Conservation (phyloP, 2,888 invertebrate species). For the Leucoptera coffeella region DNA sequence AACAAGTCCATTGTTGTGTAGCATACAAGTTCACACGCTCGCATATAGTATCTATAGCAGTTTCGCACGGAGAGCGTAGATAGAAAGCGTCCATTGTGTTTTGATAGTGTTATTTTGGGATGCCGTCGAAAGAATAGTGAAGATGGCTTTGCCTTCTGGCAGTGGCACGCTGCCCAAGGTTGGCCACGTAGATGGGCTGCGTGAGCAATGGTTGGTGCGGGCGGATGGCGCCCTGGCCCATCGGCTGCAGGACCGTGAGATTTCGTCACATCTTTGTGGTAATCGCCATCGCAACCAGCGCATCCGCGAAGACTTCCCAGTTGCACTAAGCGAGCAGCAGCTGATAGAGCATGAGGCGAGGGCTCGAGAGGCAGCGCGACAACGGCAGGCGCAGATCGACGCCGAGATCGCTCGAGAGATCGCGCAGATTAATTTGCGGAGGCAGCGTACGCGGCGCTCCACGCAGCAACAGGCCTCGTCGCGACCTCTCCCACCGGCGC, state of each 20-base stretch:
- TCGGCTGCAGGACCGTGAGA: slow-evolving; percentile 41
- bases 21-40: slow-evolving; percentile 7
- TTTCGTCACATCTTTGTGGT: slow-evolving; percentile 39
- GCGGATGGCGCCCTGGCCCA: slow-evolving; percentile 42
- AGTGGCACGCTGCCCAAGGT: slow-evolving; percentile 44
- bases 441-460: slow-evolving; percentile 22
- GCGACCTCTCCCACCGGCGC: slow-evolving; percentile 17
- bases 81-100: slow-evolving; percentile 6
- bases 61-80: slow-evolving; percentile 10
- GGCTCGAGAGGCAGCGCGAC: slow-evolving; percentile 23
- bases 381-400: slow-evolving; percentile 38
- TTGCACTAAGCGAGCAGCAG: slow-evolving; percentile 35
- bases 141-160: slow-evolving; percentile 32
- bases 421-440: slow-evolving; percentile 37
- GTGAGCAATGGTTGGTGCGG: slow-evolving; percentile 44
- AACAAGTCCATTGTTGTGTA: too few species aligned
- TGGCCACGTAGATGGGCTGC: slow-evolving; percentile 38
- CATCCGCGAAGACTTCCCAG: slow-evolving; percentile 43
- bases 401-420: slow-evolving; percentile 41
- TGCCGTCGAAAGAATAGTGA: slow-evolving; percentile 3
- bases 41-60: slow-evolving; percentile 8
- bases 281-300: slow-evolving; percentile 42
- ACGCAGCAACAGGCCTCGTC: slow-evolving; percentile 23
- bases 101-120: slow-evolving; percentile 4
- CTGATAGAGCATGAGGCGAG: slow-evolving; percentile 33